Evolutionary conservation across 2,113 vertebrate species (phyloP).

Genomic region (Piliocolobus tephrosceles): DNA sequence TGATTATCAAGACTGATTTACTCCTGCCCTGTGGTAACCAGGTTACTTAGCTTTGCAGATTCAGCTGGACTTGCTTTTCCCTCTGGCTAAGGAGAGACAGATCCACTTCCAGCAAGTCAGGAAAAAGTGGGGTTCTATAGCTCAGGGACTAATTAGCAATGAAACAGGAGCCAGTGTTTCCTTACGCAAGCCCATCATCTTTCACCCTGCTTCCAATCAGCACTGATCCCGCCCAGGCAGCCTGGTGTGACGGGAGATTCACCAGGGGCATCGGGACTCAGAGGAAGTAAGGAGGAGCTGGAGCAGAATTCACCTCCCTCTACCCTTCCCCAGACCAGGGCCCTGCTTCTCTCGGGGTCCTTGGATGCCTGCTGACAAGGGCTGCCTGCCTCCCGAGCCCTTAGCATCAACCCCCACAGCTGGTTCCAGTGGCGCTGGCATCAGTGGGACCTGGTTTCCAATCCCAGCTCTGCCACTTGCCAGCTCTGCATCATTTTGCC

Average conservation of each 20-base stretch:
- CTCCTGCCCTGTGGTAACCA: slow-evolving; percentile 75
- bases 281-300: neutral
- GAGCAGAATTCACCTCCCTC: neutral
- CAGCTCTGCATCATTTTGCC: neutral
- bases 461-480: neutral
- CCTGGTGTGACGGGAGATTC: neutral
- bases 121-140: neutral
- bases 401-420: neutral
- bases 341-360: neutral
- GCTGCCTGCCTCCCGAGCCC: neutral
- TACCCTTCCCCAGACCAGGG: neutral
- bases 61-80: slow-evolving; percentile 20
- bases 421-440: neutral
- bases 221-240: neutral
- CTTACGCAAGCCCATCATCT: neutral
- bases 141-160: neutral
- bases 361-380: neutral
- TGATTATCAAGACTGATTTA: slow-evolving; percentile 79
- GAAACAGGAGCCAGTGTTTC: neutral
- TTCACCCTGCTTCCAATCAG: neutral
- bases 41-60: slow-evolving; percentile 72
- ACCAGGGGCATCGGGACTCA: neutral
- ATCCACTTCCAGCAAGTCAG: neutral
- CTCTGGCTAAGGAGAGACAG: slow-evolving; percentile 57
- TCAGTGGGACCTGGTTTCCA: neutral